Base-by-base conservation (phyloP, 2,888 invertebrate genomes). In the Meteorus colon region DNA sequence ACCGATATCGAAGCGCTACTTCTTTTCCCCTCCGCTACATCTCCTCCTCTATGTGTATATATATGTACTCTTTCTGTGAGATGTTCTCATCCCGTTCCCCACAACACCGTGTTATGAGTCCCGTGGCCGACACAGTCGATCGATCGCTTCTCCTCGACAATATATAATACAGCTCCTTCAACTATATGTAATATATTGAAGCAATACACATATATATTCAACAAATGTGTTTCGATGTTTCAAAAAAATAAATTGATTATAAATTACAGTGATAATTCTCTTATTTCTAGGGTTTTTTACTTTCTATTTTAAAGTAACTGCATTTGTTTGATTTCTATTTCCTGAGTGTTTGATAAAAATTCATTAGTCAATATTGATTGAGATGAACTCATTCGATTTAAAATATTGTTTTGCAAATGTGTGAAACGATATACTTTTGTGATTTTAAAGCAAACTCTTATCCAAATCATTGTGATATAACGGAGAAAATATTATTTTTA, bases 1-100 rank as follows among this genome's bases (percentile, higher is more conserved):
- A 62, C 75, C 75, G 75, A 48, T 70, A 66, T 62, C 75, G 68
- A 45, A 66, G 66, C 51, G 65, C 66, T 59, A 66, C 73, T 73
- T 55, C 55, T 55, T 19, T 66, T 66, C 55, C 65, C 59, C 55
- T 73, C 66, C 45, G 27, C 41, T 19, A 41, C 19, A 41, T 66
- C 55, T 19, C 19, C 19, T 19, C 19, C 8, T 41, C 41, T 12
- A 41, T 41, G 41, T 41, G 6, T n/a, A 55, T 55, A 55, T 55
- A 55, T 55, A 55, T 55, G 27, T 62, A 29, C 27, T 55, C 55
- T 55, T 19, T n/a, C 8, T 55, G n/a, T 55, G n/a, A n/a, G n/a
- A 19, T 55, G 19, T 19, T 55, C 55, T 55, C 55, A 55, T 55
- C 55, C 55, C 19, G n/a, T 55, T 55, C 48, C 14, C 55, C 55